phyloP scores from a whole-genome alignment of 2,797 vertebrate genomes.

The Rhadinocentrus ornatus region DNA sequence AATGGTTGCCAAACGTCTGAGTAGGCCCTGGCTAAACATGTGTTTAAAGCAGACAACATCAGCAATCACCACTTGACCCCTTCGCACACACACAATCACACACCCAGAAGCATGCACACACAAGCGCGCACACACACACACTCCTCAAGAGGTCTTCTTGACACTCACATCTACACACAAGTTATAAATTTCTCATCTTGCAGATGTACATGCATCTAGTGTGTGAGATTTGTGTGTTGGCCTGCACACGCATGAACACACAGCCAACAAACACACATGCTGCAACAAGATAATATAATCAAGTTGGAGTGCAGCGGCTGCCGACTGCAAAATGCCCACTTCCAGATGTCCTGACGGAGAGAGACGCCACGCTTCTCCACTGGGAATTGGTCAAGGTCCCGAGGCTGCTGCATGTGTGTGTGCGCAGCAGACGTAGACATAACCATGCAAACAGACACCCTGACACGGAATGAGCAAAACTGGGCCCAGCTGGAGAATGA shows the following conservation, averaged over 20 bases:
- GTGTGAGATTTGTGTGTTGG: conserved; percentile 34
- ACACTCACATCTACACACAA: conserved; percentile 40
- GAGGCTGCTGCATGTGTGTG: conserved; percentile 64
- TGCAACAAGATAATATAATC: conserved; percentile 89
- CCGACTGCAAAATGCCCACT: conserved; percentile 89
- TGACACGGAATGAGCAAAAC: conserved; percentile 80
- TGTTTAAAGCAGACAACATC: conserved; percentile 93
- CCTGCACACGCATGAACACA: conserved; percentile 3
- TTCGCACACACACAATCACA: conserved; percentile 69
- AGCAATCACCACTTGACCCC: conserved; percentile 96
- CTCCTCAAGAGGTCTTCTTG: conserved; percentile 24
- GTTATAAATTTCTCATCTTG: conserved; percentile 52
- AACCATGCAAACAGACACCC: conserved; percentile 76
- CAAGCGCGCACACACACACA: conserved; percentile 17
- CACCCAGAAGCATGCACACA: conserved; percentile 23
- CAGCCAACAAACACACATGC: conserved; percentile 22
- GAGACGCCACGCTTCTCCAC: conserved; percentile 83
- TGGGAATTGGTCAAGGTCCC: conserved; percentile 86
- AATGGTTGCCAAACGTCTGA: conserved; percentile 98
- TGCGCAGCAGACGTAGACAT: conserved; percentile 64
- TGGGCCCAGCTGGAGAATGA: conserved; percentile 83
- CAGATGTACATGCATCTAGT: conserved; percentile 42
- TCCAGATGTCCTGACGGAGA: conserved; percentile 93
- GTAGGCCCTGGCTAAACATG: conserved; percentile 87
- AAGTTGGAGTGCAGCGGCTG: conserved; percentile 91